These are phyloP conservation scores for Haliclystus octoradiatus DNA, from an alignment of 30 jellyfish, hydroid and myxozoan genomes.

Conservation along the genomic window DNA sequence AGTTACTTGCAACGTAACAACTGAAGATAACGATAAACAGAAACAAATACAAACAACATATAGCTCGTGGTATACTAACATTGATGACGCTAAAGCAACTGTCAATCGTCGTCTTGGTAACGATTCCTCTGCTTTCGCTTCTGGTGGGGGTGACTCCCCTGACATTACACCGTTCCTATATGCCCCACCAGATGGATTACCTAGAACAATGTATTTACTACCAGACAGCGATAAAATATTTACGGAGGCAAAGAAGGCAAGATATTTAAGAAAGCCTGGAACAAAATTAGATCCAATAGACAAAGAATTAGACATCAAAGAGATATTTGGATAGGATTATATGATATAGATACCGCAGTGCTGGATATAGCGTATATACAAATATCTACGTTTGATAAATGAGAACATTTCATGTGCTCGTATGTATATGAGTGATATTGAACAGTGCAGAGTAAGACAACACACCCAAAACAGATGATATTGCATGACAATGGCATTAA, in stretches of 20 bases:
- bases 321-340: conserved; percentile 45
- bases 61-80: conserved; percentile 27
- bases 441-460: too few relatives aligned
- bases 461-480: too few relatives aligned
- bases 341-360: too few relatives aligned
- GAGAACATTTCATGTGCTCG: too few relatives aligned
- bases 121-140: conserved; percentile 14
- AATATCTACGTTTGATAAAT: too few relatives aligned
- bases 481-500: too few relatives aligned
- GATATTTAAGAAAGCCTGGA: conserved; percentile 63
- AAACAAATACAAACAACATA: neutral
- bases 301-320: conserved; percentile 27
- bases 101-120: conserved; percentile 31
- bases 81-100: conserved; percentile 32
- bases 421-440: too few relatives aligned
- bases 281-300: conserved; percentile 63
- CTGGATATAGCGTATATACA: too few relatives aligned
- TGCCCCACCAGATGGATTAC: conserved; percentile 70
- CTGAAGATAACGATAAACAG: neutral
- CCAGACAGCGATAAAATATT: conserved; percentile 42
- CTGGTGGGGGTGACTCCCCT: conserved; percentile 3
- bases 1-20: neutral
- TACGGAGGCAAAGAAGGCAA: conserved; percentile 43
- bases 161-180: conserved; percentile 30
- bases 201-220: conserved; percentile 53